Evolutionary conservation across 1,140 invertebrate species (phyloP).

Genomic region (Papilio helenus): DNA sequence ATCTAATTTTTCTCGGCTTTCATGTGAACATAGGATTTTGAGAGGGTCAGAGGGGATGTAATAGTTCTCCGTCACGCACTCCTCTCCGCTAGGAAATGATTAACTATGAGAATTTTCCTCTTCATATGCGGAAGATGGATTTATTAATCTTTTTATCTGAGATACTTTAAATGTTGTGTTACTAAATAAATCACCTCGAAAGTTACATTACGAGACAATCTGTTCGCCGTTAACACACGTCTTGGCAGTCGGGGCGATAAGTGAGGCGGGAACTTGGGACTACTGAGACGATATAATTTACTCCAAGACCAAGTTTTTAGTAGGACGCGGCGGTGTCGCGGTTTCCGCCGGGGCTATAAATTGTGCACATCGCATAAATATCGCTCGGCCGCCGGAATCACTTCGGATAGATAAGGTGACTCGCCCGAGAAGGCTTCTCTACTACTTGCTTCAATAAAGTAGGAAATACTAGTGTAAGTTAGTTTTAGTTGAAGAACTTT

Average conservation of each 20-base stretch:
- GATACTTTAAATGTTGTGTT: not conserved
- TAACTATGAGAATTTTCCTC: not conserved
- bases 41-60: constrained; percentile 9
- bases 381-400: constrained; percentile 59
- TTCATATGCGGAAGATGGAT: not conserved
- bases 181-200: constrained; percentile 28
- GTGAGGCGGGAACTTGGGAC: not conserved
- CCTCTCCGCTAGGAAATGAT: not conserved
- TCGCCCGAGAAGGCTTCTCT: not conserved
- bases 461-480: not conserved
- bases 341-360: constrained; percentile 52
- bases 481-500: not conserved
- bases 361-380: constrained; percentile 58
- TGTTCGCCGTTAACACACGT: not conserved
- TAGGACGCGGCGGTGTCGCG: constrained; percentile 40
- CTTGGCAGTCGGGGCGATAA: not conserved
- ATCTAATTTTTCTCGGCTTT: constrained; percentile 56
- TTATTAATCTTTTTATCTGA: not conserved
- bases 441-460: not conserved
- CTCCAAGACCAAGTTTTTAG: constrained; percentile 49
- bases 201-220: not conserved
- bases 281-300: constrained; percentile 42
- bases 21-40: constrained; percentile 20
- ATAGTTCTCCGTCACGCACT: constrained; percentile 4
- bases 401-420: constrained; percentile 59